Conservation (phyloP, 1,140 invertebrate species). For the Chironomus tepperi region DNA sequence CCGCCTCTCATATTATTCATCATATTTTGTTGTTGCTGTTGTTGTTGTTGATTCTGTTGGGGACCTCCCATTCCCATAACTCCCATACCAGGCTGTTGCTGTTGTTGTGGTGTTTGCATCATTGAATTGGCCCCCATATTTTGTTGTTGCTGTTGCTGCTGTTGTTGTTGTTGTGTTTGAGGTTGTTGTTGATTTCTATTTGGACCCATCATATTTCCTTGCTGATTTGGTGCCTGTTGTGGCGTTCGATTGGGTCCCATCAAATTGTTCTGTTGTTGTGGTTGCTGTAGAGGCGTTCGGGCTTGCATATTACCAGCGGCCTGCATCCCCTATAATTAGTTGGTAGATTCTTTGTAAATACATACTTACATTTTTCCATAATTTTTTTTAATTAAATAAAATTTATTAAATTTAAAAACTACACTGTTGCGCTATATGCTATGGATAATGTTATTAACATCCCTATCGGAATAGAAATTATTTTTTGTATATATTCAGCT, state of each 20-base stretch:
- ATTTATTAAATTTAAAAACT: background rate
- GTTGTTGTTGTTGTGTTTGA: conserved; percentile 39
- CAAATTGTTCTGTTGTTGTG: conserved; percentile 37
- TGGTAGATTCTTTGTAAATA: too few species aligned
- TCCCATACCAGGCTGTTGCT: conserved; percentile 17
- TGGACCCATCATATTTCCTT: conserved; percentile 33
- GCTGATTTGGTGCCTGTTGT: conserved; percentile 33
- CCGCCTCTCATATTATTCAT: conserved; percentile 35
- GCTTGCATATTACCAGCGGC: conserved; percentile 53
- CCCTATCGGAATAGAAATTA: too few species aligned
- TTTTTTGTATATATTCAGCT: too few species aligned
- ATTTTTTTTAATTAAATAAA: too few species aligned
- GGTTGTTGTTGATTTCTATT: conserved; percentile 34
- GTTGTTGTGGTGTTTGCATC: background rate
- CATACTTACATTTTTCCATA: too few species aligned
- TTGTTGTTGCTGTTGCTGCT: conserved; percentile 36
- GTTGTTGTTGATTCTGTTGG: conserved; percentile 40
- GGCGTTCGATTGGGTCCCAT: conserved; percentile 35
- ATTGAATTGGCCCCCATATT: conserved; percentile 30
- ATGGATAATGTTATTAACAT: conserved; percentile 18
- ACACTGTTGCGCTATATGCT: conserved; percentile 10
- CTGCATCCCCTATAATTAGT: conserved; percentile 43
- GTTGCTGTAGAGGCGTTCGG: conserved; percentile 40
- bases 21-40: conserved; percentile 33
- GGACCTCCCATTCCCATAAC: conserved; percentile 28